phyloP scores from a whole-genome alignment of 2,113 vertebrate species.

The Megaceryle torquata region DNA sequence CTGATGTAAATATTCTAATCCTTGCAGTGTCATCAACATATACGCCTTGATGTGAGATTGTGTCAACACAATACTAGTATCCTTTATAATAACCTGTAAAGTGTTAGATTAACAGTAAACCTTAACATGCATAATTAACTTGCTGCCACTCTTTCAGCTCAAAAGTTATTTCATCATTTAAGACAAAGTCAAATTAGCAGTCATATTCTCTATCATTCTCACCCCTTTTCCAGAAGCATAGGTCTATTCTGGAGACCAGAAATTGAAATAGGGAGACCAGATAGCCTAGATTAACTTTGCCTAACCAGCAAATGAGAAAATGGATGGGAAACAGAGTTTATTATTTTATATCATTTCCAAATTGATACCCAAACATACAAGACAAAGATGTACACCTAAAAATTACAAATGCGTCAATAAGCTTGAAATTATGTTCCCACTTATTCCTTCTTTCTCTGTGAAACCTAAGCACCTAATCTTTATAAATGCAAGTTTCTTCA shows the following conservation, averaged over 20 bases:
- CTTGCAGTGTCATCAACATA: conserved; percentile 96
- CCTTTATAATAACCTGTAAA: conserved; percentile 95
- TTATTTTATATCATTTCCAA: not conserved
- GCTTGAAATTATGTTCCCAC: not conserved
- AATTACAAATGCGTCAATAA: not conserved
- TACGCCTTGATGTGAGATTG: conserved; percentile 97
- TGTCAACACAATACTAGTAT: conserved; percentile 92
- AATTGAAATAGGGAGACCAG: not conserved
- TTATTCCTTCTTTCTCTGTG: not conserved
- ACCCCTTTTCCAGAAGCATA: not conserved
- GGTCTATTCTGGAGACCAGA: not conserved
- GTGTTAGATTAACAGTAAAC: not conserved
- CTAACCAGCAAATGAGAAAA: not conserved
- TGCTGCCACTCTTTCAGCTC: not conserved
- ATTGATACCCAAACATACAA: not conserved
- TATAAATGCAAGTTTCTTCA: not conserved
- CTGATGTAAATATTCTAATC: conserved; percentile 93
- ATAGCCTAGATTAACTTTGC: not conserved
- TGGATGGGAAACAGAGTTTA: not conserved
- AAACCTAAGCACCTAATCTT: not conserved
- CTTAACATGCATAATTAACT: not conserved
- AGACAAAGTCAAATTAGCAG: not conserved
- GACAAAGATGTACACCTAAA: not conserved
- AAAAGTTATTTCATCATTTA: not conserved
- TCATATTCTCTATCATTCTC: not conserved